Conservation (phyloP, 2,888 invertebrate genomes). For the Bruchidius siliquastri region DNA sequence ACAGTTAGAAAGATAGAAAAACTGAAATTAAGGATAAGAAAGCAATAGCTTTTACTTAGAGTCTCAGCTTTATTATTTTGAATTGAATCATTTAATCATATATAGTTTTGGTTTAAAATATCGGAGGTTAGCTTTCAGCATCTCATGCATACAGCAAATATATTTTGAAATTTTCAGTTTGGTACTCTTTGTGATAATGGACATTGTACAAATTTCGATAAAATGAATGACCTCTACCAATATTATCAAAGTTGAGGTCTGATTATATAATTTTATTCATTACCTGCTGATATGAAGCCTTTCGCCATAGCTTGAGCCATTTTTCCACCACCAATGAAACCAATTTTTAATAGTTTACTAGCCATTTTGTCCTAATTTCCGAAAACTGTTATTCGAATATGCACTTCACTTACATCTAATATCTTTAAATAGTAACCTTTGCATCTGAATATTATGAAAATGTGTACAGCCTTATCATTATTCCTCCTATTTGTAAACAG, state of each 20-base stretch:
- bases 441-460: background rate
- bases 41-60: too few relatives aligned
- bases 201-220: too few relatives aligned
- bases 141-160: too few relatives aligned
- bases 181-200: too few relatives aligned
- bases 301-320: conserved; percentile 89
- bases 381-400: background rate
- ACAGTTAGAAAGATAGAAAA: too few relatives aligned
- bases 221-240: background rate
- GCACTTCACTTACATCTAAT: background rate
- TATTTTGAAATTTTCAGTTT: too few relatives aligned
- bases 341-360: conserved; percentile 64
- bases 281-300: conserved; percentile 84
- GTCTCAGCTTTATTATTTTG: too few relatives aligned
- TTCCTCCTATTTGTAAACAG: background rate
- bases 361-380: conserved; percentile 28
- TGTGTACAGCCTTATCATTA: background rate
- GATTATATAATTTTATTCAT: conserved; percentile 21
- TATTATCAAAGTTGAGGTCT: background rate
- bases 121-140: too few relatives aligned
- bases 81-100: too few relatives aligned
- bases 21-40: too few relatives aligned
- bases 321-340: conserved; percentile 88
- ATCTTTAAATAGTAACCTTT: background rate
- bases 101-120: too few relatives aligned